A percentile compares a stretch with the other conserved stretches of the same genome.
Evolutionary conservation across 2,888 invertebrate genomes (phyloP).

Genomic region (Galerucella pusilla): DNA sequence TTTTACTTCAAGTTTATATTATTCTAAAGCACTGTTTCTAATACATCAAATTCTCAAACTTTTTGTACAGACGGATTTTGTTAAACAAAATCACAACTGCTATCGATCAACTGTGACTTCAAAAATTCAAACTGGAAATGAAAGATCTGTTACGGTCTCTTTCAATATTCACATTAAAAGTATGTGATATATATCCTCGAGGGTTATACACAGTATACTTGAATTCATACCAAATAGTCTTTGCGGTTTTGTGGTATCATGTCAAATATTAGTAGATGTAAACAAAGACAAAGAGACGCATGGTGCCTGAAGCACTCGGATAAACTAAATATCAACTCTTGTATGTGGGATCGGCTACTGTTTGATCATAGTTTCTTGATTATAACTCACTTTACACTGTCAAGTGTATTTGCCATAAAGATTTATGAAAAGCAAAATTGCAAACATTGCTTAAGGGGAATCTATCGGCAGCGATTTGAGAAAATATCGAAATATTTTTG

Average conservation of each 20-base stretch:
- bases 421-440: constrained; percentile 10
- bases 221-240: constrained; percentile 51
- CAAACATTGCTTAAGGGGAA: not conserved
- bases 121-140: constrained; percentile 4
- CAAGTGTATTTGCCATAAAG: constrained; percentile 22
- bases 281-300: constrained; percentile 63
- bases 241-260: constrained; percentile 59
- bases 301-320: constrained; percentile 59
- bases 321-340: constrained; percentile 61
- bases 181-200: constrained; percentile 23
- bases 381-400: constrained; percentile 31
- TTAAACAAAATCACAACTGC: not conserved
- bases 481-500: no score
- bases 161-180: constrained; percentile 15
- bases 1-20: not conserved
- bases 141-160: not conserved
- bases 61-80: not conserved
- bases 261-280: constrained; percentile 62
- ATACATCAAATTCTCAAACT: constrained; percentile 1
- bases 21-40: not conserved
- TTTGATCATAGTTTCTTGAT: constrained; percentile 32
- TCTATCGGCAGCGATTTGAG: no score
- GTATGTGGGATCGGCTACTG: constrained; percentile 51
- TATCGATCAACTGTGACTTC: constrained; percentile 5
- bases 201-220: constrained; percentile 34